These are phyloP conservation scores for Ophioderma brevispina DNA, from an alignment of 35 echinoderm and acorn worm species.

Conservation along the genomic window DNA sequence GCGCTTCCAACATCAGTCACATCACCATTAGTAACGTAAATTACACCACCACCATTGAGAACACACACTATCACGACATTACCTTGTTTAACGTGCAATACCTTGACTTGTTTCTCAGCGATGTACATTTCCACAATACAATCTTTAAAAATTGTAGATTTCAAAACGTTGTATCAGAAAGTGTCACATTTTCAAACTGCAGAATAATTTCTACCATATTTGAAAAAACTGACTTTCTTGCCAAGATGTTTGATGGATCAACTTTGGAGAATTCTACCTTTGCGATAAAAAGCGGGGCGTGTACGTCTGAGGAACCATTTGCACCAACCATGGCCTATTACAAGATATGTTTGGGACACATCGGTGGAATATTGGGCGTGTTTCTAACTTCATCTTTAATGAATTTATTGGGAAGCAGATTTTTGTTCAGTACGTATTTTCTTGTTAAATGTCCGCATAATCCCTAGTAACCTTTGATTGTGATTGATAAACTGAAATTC, in stretches of 20 bases:
- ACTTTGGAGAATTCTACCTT: neutral
- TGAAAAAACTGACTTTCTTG: neutral
- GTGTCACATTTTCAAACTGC: neutral
- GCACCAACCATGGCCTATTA: neutral
- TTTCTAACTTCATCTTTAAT: neutral
- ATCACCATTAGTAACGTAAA: neutral
- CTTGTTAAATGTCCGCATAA: neutral
- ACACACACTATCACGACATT: neutral
- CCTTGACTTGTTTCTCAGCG: neutral
- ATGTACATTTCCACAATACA: neutral
- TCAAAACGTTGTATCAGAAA: neutral
- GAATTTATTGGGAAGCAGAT: neutral
- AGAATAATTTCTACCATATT: neutral
- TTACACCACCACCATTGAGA: neutral
- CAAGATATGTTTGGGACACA: neutral
- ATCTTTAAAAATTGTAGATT: neutral
- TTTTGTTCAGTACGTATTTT: neutral
- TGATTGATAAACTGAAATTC: neutral
- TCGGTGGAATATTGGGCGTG: neutral
- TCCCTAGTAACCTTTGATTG: neutral
- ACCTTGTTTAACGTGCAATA: neutral
- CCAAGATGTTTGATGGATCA: neutral
- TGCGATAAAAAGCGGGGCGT: neutral
- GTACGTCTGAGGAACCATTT: neutral
- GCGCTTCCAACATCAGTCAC: neutral